These are phyloP conservation scores for Agraylea sexmaculata DNA, from an alignment of 1,140 invertebrate genomes.

Conservation along the genomic window DNA sequence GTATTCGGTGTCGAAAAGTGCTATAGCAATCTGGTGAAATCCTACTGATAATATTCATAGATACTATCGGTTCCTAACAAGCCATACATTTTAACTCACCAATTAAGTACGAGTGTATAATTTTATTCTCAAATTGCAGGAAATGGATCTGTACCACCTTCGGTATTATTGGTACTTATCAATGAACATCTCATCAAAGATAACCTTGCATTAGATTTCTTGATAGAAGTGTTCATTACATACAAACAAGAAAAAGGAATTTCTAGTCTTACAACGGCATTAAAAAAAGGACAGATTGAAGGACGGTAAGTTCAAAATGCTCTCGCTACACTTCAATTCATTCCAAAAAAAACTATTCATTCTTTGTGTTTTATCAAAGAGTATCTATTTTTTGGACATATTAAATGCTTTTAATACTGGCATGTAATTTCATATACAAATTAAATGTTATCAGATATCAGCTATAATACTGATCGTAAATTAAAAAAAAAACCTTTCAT, in stretches of 20 bases:
- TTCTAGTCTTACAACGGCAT: constrained; percentile 67
- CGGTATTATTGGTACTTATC: constrained; percentile 69
- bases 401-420: constrained; percentile 12
- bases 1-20: constrained; percentile 30
- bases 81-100: constrained; percentile 3
- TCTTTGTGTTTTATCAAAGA: neutral
- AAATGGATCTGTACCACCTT: constrained; percentile 77
- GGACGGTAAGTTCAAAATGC: constrained; percentile 39
- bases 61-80: constrained; percentile 36
- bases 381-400: constrained; percentile 3
- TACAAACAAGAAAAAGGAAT: constrained; percentile 88
- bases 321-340: constrained; percentile 4
- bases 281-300: constrained; percentile 85
- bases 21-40: constrained; percentile 21
- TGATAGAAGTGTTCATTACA: constrained; percentile 81
- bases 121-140: constrained; percentile 29
- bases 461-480: neutral
- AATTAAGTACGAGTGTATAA: constrained; percentile 2
- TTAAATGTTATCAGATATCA: constrained; percentile 6
- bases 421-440: constrained; percentile 12
- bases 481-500: neutral
- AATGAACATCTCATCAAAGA: constrained; percentile 93
- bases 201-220: constrained; percentile 84
- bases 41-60: constrained; percentile 39
- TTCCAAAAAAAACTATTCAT: constrained; percentile 1